Percentiles rank a stretch among this genome's conserved stretches.
Evolutionary conservation across 2,113 vertebrate species (phyloP).

Genomic region (Gymnarchus niloticus): DNA sequence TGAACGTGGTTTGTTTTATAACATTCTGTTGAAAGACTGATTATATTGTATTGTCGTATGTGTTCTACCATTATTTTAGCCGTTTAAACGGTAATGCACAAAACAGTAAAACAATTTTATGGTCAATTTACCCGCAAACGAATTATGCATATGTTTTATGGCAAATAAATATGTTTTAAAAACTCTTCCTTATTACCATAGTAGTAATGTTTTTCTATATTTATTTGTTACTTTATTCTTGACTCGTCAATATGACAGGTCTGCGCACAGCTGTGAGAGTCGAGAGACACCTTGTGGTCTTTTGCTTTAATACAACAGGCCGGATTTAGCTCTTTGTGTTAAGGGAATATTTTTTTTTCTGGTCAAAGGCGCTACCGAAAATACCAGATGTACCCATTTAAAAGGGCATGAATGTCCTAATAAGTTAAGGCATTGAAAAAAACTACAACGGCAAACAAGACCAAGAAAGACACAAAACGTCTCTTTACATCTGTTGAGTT

Average conservation of each 20-base stretch:
- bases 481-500: neutral
- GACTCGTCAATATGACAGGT: neutral
- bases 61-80: neutral
- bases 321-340: neutral
- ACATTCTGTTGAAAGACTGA: neutral
- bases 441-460: neutral
- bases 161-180: neutral
- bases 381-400: neutral
- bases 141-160: neutral
- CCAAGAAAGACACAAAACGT: slow-evolving; percentile 14
- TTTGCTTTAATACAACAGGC: neutral
- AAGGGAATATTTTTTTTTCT: neutral
- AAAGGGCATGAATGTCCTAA: neutral
- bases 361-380: neutral
- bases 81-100: neutral
- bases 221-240: neutral
- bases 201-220: neutral
- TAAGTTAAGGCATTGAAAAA: neutral
- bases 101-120: neutral
- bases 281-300: slow-evolving; percentile 42
- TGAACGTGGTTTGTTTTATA: neutral
- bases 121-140: neutral
- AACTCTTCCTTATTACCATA: neutral
- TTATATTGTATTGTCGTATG: neutral
- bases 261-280: slow-evolving; percentile 6